phyloP scores from a whole-genome alignment of 2,888 invertebrate species.

The Phengaris arion region DNA sequence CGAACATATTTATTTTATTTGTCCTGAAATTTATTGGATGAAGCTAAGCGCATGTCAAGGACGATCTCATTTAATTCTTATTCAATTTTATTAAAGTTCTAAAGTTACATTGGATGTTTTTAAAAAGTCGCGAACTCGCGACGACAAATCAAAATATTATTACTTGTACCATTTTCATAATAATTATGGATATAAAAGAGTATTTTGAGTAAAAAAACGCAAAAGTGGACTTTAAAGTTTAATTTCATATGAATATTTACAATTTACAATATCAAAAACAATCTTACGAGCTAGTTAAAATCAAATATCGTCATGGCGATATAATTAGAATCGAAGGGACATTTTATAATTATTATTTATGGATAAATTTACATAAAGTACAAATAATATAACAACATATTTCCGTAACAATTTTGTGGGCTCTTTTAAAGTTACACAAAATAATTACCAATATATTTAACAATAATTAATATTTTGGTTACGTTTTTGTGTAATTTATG shows the following conservation, averaged over 20 bases:
- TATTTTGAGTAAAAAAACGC: not conserved
- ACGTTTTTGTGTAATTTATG: too few species aligned
- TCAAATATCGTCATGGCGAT: not conserved
- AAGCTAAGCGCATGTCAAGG: too few species aligned
- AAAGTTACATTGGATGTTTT: too few species aligned
- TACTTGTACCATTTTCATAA: too few species aligned
- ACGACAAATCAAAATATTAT: too few species aligned
- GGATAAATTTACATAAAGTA: not conserved
- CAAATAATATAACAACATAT: not conserved
- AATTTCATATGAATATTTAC: conserved; percentile 25
- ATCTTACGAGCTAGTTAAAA: conserved; percentile 9
- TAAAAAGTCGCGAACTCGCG: too few species aligned
- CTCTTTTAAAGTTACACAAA: not conserved
- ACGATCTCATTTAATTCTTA: too few species aligned
- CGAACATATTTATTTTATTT: too few species aligned
- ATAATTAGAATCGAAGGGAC: not conserved
- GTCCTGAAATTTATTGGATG: too few species aligned
- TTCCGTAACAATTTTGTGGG: not conserved
- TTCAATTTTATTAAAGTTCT: too few species aligned
- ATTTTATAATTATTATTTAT: not conserved
- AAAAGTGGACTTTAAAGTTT: conserved; percentile 5
- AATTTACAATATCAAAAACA: conserved; percentile 27
- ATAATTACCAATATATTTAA: not conserved
- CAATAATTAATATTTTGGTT: not conserved
- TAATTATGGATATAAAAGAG: too few species aligned